Evolutionary conservation across 1,140 invertebrate genomes (phyloP).

Genomic region (Apolygus lucorum): DNA sequence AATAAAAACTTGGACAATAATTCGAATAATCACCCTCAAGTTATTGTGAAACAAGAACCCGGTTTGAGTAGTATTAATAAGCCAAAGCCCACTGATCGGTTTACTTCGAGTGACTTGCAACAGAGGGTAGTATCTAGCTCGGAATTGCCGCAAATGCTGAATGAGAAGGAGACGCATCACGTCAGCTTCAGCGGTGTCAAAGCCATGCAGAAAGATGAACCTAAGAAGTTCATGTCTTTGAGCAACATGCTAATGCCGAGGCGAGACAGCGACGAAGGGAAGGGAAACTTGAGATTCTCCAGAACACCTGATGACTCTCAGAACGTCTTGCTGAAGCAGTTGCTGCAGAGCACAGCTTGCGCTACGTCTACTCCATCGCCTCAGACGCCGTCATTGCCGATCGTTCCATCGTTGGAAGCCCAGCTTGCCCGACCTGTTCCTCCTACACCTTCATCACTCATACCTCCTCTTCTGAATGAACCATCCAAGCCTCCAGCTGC

Average conservation of each 20-base stretch:
- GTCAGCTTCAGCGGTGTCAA: slow-evolving; percentile 21
- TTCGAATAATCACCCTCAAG: slow-evolving; percentile 2
- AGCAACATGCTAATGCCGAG: slow-evolving; percentile 30
- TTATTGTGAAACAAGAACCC: slow-evolving; percentile 4
- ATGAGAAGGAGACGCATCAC: slow-evolving; percentile 27
- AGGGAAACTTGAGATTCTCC: slow-evolving; percentile 18
- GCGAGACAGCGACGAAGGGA: slow-evolving; percentile 26
- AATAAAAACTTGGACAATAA: not conserved
- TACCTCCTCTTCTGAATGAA: slow-evolving; percentile 39
- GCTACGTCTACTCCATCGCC: slow-evolving; percentile 42
- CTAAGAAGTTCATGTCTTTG: slow-evolving; percentile 32
- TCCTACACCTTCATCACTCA: slow-evolving; percentile 45
- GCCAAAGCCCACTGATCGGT: not conserved
- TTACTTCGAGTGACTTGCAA: slow-evolving; percentile 23
- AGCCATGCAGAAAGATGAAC: slow-evolving; percentile 27
- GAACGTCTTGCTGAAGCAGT: slow-evolving; percentile 81
- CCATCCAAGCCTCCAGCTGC: slow-evolving; percentile 19
- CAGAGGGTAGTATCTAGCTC: slow-evolving; percentile 29
- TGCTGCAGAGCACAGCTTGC: slow-evolving; percentile 75
- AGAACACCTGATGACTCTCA: slow-evolving; percentile 58
- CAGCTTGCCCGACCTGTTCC: slow-evolving; percentile 61
- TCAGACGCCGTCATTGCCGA: slow-evolving; percentile 51
- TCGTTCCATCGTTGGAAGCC: slow-evolving; percentile 61
- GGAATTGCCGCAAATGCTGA: slow-evolving; percentile 13
- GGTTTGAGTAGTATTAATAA: not conserved